Base-by-base conservation (phyloP, 1,140 invertebrate species). In the Steinernema feltiae region DNA sequence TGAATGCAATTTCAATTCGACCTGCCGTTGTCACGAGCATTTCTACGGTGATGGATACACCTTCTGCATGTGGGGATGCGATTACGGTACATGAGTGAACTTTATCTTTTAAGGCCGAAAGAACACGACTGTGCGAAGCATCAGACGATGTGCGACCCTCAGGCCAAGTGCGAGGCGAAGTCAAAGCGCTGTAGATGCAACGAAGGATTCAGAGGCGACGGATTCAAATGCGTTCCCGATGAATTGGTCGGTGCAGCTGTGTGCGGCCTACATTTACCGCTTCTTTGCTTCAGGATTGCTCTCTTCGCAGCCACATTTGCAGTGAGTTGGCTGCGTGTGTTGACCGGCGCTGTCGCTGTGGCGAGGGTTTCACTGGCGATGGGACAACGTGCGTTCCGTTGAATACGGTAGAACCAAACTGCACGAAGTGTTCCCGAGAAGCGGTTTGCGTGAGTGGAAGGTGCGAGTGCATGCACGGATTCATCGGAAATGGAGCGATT, bases 401-500 rank as follows among this genome's bases (percentile, higher is more conserved):
- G 2, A 21, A 27, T 3, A 63, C 53, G 7, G 53, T n/a, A 3
- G 53, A 63, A 21, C 7, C 53, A 7, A 27, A 63, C 53, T 63
- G 53, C 53, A 63, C 53, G 53, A 15, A 27, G 3, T 63, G 82
- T 72, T 76, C 78, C n/a, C 71, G 48, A 27, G 71, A 80, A n/a
- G 82, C 82, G 15, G 70, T 78, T 27, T 83, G 82, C 71, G 69
- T 78, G 35, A 75, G 72, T 2, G 73, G 82, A 30, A 31, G 80
- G 24, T 83, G 82, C 63, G 74, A 72, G 32, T 83, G 82, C 73
- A 69, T 77, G 1, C 53, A 32, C 27, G 82, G 82, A 1, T 83
- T 77, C 72, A 82, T 84, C 29, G 82, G 82, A n/a, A 83, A 84
- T 32, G 82, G 82, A 41, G 69, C 81, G n/a, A 70, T 83, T 31